phyloP scores from a whole-genome alignment of 2,113 vertebrate genomes.

The Tretioscincus oriximinensis region DNA sequence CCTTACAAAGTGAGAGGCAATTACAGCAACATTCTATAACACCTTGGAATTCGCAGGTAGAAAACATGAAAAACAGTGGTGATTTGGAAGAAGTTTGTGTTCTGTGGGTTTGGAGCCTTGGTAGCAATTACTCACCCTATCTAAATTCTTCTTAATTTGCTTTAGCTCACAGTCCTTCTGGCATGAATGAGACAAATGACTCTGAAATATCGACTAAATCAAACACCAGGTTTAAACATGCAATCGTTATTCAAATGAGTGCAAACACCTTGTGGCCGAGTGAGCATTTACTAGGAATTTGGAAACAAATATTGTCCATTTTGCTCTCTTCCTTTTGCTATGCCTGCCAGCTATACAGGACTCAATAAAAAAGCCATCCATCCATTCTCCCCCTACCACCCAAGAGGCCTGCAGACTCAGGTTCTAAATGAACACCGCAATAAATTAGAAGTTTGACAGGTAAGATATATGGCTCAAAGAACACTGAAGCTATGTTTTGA shows the following conservation, averaged over 20 bases:
- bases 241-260: conserved; percentile 46
- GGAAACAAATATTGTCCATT: conserved; percentile 37
- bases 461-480: conserved; percentile 49
- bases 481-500: conserved; percentile 58
- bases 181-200: conserved; percentile 34
- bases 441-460: conserved; percentile 67
- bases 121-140: not conserved
- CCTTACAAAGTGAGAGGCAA: not conserved
- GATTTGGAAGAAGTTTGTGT: not conserved
- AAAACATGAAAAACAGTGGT: conserved; percentile 7
- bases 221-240: conserved; percentile 27
- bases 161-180: conserved; percentile 27
- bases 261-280: conserved; percentile 30
- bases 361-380: conserved; percentile 53
- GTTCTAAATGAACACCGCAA: conserved; percentile 64
- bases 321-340: conserved; percentile 43
- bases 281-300: conserved; percentile 41
- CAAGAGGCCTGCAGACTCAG: conserved; percentile 53
- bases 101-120: conserved; percentile 15
- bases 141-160: conserved; percentile 14
- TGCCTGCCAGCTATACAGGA: conserved; percentile 52
- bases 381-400: conserved; percentile 63
- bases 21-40: not conserved
- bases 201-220: conserved; percentile 5
- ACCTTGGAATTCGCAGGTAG: conserved; percentile 20